Evolutionary conservation across 2,888 invertebrate species (phyloP), one percentile per base, ranked within the genome.

Genomic region (Miltochrista miniata): DNA sequence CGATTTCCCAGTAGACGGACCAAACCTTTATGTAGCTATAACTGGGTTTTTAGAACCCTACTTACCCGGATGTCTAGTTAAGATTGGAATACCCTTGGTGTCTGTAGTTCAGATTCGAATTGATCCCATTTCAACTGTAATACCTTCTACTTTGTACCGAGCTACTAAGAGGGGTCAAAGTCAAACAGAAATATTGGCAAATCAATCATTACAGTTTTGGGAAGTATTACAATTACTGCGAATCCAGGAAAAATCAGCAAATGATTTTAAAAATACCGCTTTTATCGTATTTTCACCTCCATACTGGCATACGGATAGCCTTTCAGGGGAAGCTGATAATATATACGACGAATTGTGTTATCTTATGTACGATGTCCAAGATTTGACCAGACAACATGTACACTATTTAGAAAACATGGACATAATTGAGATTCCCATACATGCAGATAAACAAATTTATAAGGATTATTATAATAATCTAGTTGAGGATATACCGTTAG

Each of bases 301-400:
- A 0, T 90, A 90, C 59, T 83, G 79, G 76, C 64, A 76, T 44
- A 41, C 66, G 0, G 81, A 85, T 15, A 66, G 56, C 11, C 70
- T 88, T 45, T 79, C 85, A 18, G 85, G 83, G 2, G 71, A 65
- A 52, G 68, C 83, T 35, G 84, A 85, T 60, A 84, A 84, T 61
- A 83, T 93, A 51, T 93, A 93, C 66, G 90, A 93, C 53, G 88
- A 90, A 57, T 55, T 93, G 29, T 92, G 92, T 61, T 90, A 72
- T 54, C 79, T 92, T 4, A 80, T 93, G 73, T 93, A 93, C 54
- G 93, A 93, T 66, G 73, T 93, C 37, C 90, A 92, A 68, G 93
- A 93, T 61, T 79, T 93, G 41, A 79, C 81, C 7, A 74, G 90
- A 52, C 92, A 92, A 61, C 92, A 93, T 66, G 37, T 42, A 3